Percentiles rank a stretch among this genome's conserved stretches.
Evolutionary conservation across 2,888 invertebrate species (phyloP).

Genomic region (Pollenia angustigena): DNA sequence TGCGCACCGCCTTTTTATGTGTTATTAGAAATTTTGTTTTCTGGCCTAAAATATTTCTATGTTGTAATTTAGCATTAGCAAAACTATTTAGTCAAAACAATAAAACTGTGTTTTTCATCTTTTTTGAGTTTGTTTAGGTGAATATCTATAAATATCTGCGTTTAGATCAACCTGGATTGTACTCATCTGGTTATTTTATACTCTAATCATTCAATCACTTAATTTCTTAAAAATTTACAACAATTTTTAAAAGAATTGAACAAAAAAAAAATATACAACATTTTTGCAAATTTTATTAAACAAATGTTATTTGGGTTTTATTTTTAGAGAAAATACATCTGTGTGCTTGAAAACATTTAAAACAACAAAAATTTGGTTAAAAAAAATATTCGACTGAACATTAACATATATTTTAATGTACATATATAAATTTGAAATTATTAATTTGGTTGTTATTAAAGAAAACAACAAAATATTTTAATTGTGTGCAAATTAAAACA

Average conservation of each 20-base stretch:
- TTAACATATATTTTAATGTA: not conserved
- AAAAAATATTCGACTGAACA: slow-evolving; percentile 19
- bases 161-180: no score
- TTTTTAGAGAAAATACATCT: slow-evolving; percentile 14
- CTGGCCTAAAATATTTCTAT: no score
- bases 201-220: no score
- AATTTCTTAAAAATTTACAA: not conserved
- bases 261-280: not conserved
- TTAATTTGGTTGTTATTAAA: slow-evolving; percentile 27
- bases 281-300: not conserved
- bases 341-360: not conserved
- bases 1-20: no score
- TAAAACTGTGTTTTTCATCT: no score
- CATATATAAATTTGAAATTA: slow-evolving; percentile 4
- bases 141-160: no score
- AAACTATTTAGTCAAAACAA: no score
- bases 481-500: slow-evolving; percentile 58
- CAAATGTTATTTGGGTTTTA: not conserved
- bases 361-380: slow-evolving; percentile 4
- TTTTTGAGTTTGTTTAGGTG: no score
- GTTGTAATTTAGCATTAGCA: no score
- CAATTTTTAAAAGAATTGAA: not conserved
- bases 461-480: slow-evolving; percentile 53
- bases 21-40: no score
- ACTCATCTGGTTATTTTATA: no score